Conservation (phyloP, 1,140 invertebrate species). For the Lucilia cuprina region DNA sequence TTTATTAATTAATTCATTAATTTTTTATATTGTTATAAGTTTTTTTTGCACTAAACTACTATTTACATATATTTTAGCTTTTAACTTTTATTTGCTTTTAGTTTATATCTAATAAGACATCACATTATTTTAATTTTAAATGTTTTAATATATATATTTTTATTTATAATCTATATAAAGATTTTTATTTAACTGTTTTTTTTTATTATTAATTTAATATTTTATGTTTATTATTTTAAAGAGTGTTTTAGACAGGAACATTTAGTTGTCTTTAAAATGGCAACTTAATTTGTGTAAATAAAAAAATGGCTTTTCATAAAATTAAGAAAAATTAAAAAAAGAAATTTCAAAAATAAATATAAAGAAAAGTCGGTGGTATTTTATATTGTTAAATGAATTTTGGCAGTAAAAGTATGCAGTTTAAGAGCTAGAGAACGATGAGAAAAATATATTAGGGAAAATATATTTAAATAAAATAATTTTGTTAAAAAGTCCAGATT, state of each 20-base stretch:
- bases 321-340: neutral
- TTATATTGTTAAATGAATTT: constrained; percentile 4
- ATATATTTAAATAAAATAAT: no score
- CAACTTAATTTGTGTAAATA: constrained; percentile 9
- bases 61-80: constrained; percentile 16
- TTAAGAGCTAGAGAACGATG: no score
- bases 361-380: constrained; percentile 24
- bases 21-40: neutral
- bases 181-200: neutral
- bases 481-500: no score
- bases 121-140: constrained; percentile 16
- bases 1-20: neutral
- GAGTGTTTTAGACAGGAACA: constrained; percentile 17
- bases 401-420: neutral
- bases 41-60: constrained; percentile 25
- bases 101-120: constrained; percentile 24
- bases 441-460: no score
- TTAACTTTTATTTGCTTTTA: neutral
- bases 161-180: no score
- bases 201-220: constrained; percentile 20
- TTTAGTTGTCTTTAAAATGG: constrained; percentile 25
- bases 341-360: neutral
- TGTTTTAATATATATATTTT: constrained; percentile 8
- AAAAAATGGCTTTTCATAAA: neutral
- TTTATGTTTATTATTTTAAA: neutral